A percentile compares a stretch with the other conserved stretches of the same genome.
Conservation (phyloP, 2,797 vertebrate genomes). For the Apodemus agrarius region DNA sequence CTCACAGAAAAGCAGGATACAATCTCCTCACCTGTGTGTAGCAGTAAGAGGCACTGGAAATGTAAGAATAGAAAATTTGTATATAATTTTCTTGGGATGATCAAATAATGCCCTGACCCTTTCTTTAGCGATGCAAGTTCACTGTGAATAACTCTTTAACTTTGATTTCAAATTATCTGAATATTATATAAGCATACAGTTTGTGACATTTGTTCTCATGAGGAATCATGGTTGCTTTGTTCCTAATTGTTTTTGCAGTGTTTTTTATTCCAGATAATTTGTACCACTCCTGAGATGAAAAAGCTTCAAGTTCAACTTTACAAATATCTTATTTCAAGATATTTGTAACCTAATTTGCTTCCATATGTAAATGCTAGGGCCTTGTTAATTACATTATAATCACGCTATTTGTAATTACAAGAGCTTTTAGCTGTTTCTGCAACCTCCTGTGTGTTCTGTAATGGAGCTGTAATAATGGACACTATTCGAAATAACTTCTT, state of each 20-base stretch:
- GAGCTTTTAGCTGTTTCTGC: background rate
- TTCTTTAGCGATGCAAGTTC: background rate
- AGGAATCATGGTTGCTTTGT: background rate
- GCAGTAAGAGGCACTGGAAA: background rate
- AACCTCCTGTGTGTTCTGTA: background rate
- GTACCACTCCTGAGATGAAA: background rate
- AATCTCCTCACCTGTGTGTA: background rate
- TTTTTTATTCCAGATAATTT: conserved; percentile 26
- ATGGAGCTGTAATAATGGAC: background rate
- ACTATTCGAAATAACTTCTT: background rate
- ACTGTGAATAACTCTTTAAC: background rate
- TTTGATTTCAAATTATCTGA: background rate
- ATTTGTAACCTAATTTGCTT: conserved; percentile 20
- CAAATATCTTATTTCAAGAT: conserved; percentile 7
- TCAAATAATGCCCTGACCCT: background rate
- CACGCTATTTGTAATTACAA: conserved; percentile 31
- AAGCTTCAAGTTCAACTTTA: background rate
- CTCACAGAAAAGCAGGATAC: background rate
- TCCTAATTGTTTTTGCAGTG: background rate
- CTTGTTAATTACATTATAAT: conserved; percentile 30
- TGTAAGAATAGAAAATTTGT: background rate
- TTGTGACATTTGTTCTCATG: background rate
- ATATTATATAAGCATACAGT: background rate
- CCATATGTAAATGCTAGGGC: background rate
- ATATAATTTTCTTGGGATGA: background rate